Conservation (phyloP, 2,797 vertebrate genomes). For the Tadarida brasiliensis region DNA sequence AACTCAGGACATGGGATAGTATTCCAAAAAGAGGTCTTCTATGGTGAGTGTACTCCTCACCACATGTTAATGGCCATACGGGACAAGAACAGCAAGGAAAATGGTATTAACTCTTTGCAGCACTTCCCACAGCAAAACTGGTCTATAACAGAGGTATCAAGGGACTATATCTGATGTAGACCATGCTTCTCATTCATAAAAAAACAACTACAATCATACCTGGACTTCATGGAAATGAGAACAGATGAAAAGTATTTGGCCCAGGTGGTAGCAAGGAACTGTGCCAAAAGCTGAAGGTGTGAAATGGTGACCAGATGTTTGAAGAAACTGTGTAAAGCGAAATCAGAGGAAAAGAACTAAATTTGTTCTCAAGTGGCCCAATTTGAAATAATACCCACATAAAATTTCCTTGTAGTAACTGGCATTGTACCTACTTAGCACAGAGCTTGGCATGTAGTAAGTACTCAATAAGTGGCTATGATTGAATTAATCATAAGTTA, state of each 20-base stretch:
- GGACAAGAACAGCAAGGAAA: not conserved
- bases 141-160: not conserved
- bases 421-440: not conserved
- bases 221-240: not conserved
- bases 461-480: not conserved
- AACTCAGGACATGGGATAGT: not conserved
- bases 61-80: not conserved
- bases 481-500: slow-evolving; percentile 47
- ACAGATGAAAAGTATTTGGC: slow-evolving; percentile 39
- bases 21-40: slow-evolving; percentile 38
- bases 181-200: slow-evolving; percentile 52
- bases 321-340: slow-evolving; percentile 4
- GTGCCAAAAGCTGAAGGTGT: slow-evolving; percentile 23
- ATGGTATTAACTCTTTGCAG: not conserved
- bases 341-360: slow-evolving; percentile 25
- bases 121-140: not conserved
- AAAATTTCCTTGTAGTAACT: slow-evolving; percentile 17
- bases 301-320: slow-evolving; percentile 47
- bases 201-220: slow-evolving; percentile 41
- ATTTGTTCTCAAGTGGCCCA: slow-evolving; percentile 35
- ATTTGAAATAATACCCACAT: slow-evolving; percentile 34
- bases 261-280: slow-evolving; percentile 43
- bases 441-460: slow-evolving; percentile 24
- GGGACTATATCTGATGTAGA: not conserved
- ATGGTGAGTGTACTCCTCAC: not conserved